Evolutionary conservation across 2,797 vertebrate genomes (phyloP).

Genomic region (Fringilla coelebs): DNA sequence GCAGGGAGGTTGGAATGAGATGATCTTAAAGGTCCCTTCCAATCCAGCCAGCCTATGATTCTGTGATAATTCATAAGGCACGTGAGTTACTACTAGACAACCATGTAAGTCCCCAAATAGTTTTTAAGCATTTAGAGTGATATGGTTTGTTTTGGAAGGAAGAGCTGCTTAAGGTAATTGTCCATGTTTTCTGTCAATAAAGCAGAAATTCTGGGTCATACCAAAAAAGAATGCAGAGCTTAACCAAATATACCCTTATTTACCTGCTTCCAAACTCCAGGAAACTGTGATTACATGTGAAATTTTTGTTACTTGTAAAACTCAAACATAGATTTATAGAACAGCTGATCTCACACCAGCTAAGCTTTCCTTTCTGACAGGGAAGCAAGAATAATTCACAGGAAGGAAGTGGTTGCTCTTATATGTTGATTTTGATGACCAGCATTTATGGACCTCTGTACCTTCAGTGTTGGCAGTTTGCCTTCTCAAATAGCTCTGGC

Average conservation of each 20-base stretch:
- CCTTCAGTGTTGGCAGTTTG: background rate
- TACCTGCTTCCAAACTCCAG: background rate
- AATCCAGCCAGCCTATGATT: background rate
- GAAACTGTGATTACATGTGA: background rate
- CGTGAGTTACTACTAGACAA: background rate
- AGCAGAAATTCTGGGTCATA: background rate
- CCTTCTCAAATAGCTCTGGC: background rate
- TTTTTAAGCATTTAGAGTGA: background rate
- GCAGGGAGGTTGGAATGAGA: background rate
- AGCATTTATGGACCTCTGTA: background rate
- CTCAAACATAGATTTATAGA: background rate
- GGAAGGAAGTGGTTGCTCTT: background rate
- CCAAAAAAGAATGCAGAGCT: background rate
- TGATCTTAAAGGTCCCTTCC: background rate
- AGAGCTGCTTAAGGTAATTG: background rate
- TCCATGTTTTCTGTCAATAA: background rate
- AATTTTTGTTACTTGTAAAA: background rate
- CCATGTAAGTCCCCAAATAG: fast-evolving
- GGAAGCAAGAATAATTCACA: background rate
- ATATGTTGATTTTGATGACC: background rate
- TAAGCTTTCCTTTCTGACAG: background rate
- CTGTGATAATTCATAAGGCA: background rate
- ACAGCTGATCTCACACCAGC: background rate
- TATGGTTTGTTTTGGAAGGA: background rate
- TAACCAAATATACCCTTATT: background rate